Evolutionary conservation across 2,888 invertebrate species (phyloP).

Genomic region (Synanthedon tipuliformis): DNA sequence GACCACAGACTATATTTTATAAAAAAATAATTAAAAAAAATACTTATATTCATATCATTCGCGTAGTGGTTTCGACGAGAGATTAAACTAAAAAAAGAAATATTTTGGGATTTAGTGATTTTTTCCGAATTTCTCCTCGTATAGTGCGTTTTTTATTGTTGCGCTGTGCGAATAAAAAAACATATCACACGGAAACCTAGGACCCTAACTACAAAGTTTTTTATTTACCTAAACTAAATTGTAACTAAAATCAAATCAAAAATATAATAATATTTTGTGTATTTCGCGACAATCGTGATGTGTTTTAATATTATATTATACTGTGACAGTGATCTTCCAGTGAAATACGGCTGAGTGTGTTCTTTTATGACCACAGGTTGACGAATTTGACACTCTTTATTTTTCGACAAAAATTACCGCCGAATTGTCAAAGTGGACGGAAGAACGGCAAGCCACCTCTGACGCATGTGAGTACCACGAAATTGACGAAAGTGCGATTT

Average conservation of each 20-base stretch:
- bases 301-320: constrained; percentile 37
- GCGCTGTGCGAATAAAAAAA: constrained; percentile 40
- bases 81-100: constrained; percentile 11
- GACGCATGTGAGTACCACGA: constrained; percentile 59
- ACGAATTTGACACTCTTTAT: constrained; percentile 42
- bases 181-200: constrained; percentile 68
- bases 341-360: constrained; percentile 47
- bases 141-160: constrained; percentile 30
- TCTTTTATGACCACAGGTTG: constrained; percentile 39
- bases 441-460: constrained; percentile 65
- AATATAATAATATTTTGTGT: constrained; percentile 46
- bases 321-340: constrained; percentile 51
- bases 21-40: constrained; percentile 28
- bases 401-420: constrained; percentile 63
- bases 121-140: constrained; percentile 27
- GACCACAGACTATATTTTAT: constrained; percentile 58
- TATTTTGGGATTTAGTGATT: constrained; percentile 52
- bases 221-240: constrained; percentile 21
- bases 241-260: constrained; percentile 10
- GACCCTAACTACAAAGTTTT: constrained; percentile 55
- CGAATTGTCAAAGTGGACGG: constrained; percentile 69
- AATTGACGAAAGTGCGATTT: too few relatives aligned
- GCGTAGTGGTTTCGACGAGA: constrained; percentile 31
- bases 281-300: constrained; percentile 47
- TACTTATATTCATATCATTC: constrained; percentile 51